These are phyloP conservation scores for Epinephelus cyanopodus DNA, from an alignment of 2,113 vertebrate genomes.

Conservation along the genomic window DNA sequence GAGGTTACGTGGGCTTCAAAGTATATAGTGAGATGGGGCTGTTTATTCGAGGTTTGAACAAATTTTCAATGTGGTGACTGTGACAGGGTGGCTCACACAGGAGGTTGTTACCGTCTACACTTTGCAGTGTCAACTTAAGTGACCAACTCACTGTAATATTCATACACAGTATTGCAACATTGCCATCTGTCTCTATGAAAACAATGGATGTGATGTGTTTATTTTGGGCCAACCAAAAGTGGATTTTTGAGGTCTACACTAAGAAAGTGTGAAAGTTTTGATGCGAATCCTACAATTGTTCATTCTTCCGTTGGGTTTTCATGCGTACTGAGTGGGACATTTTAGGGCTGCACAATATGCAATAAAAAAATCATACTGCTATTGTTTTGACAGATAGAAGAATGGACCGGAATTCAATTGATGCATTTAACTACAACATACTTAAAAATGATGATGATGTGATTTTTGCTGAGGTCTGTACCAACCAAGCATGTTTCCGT, in stretches of 20 bases:
- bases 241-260: neutral
- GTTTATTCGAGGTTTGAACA: constrained; percentile 36
- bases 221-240: neutral
- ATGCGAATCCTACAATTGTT: neutral
- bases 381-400: too few relatives aligned
- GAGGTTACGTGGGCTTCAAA: constrained; percentile 22
- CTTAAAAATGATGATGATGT: too few relatives aligned
- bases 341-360: too few relatives aligned
- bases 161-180: neutral
- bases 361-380: too few relatives aligned
- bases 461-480: too few relatives aligned
- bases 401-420: too few relatives aligned
- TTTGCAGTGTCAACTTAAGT: constrained; percentile 31
- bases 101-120: neutral
- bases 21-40: constrained; percentile 25
- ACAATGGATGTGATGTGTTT: neutral
- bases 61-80: constrained; percentile 3
- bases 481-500: too few relatives aligned
- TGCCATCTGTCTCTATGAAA: neutral
- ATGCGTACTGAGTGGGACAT: too few relatives aligned
- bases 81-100: neutral
- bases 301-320: neutral
- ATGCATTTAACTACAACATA: too few relatives aligned
- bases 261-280: neutral
- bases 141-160: neutral